A percentile compares a stretch with the other conserved stretches of the same genome.
Conservation (phyloP, 2,113 vertebrate genomes). For the Pterocles burchelli region DNA sequence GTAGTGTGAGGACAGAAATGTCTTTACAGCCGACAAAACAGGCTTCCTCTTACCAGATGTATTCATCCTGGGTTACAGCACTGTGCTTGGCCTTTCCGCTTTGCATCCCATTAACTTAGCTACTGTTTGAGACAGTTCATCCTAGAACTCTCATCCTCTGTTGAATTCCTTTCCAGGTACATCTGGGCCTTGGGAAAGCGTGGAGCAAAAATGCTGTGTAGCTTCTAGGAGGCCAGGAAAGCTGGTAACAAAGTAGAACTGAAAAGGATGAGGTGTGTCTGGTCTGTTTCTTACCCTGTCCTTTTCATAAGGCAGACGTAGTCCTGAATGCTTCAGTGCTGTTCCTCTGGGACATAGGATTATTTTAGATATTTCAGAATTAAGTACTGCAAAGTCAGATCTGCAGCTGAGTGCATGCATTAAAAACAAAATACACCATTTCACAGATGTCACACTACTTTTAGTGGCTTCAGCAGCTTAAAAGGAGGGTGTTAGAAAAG, state of each 20-base stretch:
- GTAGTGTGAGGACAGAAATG: background rate
- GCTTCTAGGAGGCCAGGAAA: background rate
- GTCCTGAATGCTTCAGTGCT: background rate
- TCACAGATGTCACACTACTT: background rate
- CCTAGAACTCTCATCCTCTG: background rate
- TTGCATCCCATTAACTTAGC: background rate
- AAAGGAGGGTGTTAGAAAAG: background rate
- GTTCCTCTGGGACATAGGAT: background rate
- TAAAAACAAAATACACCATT: conserved; percentile 43
- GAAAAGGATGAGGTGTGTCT: background rate
- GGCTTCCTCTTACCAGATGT: background rate
- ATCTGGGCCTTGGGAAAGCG: background rate
- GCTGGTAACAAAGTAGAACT: background rate
- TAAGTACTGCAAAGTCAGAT: conserved; percentile 40
- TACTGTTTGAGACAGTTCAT: background rate
- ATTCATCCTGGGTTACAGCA: background rate
- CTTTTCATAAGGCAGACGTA: fast-evolving
- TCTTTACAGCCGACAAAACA: background rate
- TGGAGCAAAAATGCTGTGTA: background rate
- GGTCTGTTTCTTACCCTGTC: fast-evolving
- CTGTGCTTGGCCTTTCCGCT: background rate
- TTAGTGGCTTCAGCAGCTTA: conserved; percentile 5
- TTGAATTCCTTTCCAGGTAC: background rate
- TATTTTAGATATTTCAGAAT: conserved; percentile 32
- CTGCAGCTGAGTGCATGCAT: conserved; percentile 26